Percentiles rank a stretch among this genome's conserved stretches.
These are phyloP conservation scores for Esperia sulphurella DNA, from an alignment of 2,888 invertebrate species.

Conservation along the genomic window DNA sequence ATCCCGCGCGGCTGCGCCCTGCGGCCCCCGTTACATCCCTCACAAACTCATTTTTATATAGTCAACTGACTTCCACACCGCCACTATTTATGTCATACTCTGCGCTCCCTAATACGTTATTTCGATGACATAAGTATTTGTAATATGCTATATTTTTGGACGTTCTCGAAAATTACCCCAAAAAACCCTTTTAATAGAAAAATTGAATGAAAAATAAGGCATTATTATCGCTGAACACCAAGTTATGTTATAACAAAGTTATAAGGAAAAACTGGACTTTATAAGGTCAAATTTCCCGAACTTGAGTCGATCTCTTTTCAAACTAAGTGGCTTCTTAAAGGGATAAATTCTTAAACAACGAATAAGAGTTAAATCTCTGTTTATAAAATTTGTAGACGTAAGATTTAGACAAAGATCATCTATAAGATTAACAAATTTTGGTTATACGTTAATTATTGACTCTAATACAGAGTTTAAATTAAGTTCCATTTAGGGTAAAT, in stretches of 20 bases:
- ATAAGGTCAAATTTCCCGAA: too few relatives aligned
- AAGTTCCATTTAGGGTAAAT: too few relatives aligned
- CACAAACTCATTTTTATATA: constrained; percentile 53
- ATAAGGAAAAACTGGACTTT: not conserved
- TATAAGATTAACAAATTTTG: too few relatives aligned
- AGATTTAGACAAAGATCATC: too few relatives aligned
- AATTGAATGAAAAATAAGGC: constrained; percentile 45
- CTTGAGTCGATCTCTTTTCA: too few relatives aligned
- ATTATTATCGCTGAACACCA: constrained; percentile 34
- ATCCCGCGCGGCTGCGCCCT: constrained; percentile 72
- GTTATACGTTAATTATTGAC: too few relatives aligned
- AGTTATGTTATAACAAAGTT: constrained; percentile 12
- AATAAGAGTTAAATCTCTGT: too few relatives aligned
- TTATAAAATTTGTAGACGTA: too few relatives aligned
- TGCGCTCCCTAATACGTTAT: constrained; percentile 71
- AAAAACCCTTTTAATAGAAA: constrained; percentile 36
- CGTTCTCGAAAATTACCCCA: constrained; percentile 46
- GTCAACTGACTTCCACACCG: constrained; percentile 76
- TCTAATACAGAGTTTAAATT: too few relatives aligned
- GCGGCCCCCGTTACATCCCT: constrained; percentile 52
- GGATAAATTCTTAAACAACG: too few relatives aligned
- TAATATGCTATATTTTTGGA: constrained; percentile 55
- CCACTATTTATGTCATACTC: constrained; percentile 76
- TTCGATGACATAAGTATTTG: constrained; percentile 67
- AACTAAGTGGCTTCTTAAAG: too few relatives aligned